Evolutionary conservation across 37 sponge, comb jelly and placozoan species (phyloP).

Genomic region (Dysidea cf. avara): DNA sequence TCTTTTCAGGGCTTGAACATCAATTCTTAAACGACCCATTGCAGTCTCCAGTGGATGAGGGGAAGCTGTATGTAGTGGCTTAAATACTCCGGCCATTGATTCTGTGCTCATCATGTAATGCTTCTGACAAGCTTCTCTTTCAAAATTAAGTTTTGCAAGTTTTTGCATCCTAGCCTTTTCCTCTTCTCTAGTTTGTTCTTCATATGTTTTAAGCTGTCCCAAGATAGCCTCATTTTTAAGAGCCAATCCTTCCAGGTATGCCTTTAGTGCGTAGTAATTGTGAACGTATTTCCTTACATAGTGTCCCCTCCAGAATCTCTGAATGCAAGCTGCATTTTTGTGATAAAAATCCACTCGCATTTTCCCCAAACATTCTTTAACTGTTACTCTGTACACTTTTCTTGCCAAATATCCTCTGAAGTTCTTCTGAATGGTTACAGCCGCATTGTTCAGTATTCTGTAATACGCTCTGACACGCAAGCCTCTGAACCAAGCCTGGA

Average conservation of each 20-base stretch:
- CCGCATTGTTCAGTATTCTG: constrained; percentile 32
- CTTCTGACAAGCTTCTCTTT: constrained; percentile 20
- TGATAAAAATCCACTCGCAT: constrained; percentile 30
- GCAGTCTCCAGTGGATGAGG: no score
- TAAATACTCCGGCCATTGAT: constrained; percentile 6
- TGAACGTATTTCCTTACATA: constrained; percentile 59
- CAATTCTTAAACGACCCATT: no score
- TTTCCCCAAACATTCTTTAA: constrained; percentile 31
- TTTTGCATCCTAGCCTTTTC: neutral
- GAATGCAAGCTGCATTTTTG: constrained; percentile 22
- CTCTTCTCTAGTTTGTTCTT: neutral
- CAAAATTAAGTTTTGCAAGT: neutral
- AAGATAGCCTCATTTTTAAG: constrained; percentile 26
- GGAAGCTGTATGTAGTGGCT: neutral
- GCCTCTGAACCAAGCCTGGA: constrained; percentile 78
- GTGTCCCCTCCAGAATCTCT: constrained; percentile 32
- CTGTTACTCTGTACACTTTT: constrained; percentile 10
- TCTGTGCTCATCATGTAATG: constrained; percentile 65
- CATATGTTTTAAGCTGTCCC: neutral
- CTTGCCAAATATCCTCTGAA: constrained; percentile 49
- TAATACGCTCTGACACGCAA: constrained; percentile 54
- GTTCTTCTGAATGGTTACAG: constrained; percentile 45
- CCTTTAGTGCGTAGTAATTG: constrained; percentile 60
- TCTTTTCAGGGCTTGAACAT: no score
- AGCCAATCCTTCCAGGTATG: constrained; percentile 39